These are phyloP conservation scores for Catharus ustulatus DNA, from an alignment of 2,797 vertebrate species.

Conservation along the genomic window DNA sequence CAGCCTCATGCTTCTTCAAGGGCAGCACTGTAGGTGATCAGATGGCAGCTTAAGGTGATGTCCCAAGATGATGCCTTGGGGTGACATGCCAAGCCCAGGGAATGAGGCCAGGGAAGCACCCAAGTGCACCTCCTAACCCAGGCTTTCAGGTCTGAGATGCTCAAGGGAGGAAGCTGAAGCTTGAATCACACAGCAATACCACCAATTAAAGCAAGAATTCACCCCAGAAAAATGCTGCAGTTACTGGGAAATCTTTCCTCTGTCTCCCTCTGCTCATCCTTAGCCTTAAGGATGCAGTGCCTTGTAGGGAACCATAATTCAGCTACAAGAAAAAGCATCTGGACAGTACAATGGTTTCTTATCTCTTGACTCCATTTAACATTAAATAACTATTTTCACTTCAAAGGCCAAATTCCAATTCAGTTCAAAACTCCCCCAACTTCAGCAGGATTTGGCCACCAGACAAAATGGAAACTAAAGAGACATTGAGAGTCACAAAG, in stretches of 20 bases:
- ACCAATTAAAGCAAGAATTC: background rate
- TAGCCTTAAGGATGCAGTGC: background rate
- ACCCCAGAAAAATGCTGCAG: background rate
- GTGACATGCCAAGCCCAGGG: background rate
- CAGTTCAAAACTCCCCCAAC: background rate
- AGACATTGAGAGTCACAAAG: background rate
- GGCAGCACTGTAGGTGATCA: background rate
- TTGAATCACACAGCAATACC: background rate
- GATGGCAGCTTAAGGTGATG: background rate
- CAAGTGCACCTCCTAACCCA: background rate
- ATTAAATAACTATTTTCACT: background rate
- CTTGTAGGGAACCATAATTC: background rate
- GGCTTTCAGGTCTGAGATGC: background rate
- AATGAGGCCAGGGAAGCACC: background rate
- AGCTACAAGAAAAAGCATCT: background rate
- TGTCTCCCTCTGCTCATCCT: background rate
- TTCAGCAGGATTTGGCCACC: background rate
- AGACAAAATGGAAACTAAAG: background rate
- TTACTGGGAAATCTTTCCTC: background rate
- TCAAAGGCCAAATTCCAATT: background rate
- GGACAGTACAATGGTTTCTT: background rate
- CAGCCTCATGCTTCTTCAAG: rapidly evolving
- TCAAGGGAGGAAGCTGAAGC: background rate
- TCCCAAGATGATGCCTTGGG: background rate
- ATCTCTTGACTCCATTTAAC: background rate